Base-by-base conservation (phyloP, 1,140 invertebrate species). In the Tribolium castaneum region DNA sequence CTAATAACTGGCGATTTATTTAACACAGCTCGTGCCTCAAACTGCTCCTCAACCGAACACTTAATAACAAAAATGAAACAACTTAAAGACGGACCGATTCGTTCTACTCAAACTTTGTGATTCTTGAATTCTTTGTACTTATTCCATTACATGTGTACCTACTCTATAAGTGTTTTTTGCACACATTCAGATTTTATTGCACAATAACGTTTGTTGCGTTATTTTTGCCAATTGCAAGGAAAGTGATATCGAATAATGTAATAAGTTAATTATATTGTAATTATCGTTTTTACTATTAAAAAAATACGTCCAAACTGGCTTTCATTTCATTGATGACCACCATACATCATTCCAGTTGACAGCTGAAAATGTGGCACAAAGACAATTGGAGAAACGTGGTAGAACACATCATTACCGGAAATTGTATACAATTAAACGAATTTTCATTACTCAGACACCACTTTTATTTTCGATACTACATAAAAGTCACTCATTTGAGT, bases 161-260 rank as follows among this genome's bases (percentile, higher is more conserved):
- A 66, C 14, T 66, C 12, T 34, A 35, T 66, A 66, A 35, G 30
- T 66, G 59, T 66, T 66, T 62, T 45, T 66, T 35, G 59, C 59
- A 66, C 59, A 34, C 13, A 59, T 66, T 66, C 59, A 66, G 59
- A 66, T 66, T 66, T 66, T 66, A 66, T 66, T 66, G 59, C 59
- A 66, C 59, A 22, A 66, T 66, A 66, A 66, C 59, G 59, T 66
- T 13, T 35, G 16, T 66, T 35, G 59, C 59, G 59, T 66, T 66
- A 66, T 66, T 66, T 66, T 66, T 66, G 59, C 59, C 59, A 66
- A 66, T 66, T 66, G 30, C 59, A 66, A 66, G 59, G 59, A 66
- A 66, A 35, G 59, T 66, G 59, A 66, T 66, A 66, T 66, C 59
- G 59, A 66, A 66, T 35, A 66, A 66, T 66, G 59, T 66, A 66